phyloP scores from a whole-genome alignment of 2,888 invertebrate species.

The Nezara viridula region DNA sequence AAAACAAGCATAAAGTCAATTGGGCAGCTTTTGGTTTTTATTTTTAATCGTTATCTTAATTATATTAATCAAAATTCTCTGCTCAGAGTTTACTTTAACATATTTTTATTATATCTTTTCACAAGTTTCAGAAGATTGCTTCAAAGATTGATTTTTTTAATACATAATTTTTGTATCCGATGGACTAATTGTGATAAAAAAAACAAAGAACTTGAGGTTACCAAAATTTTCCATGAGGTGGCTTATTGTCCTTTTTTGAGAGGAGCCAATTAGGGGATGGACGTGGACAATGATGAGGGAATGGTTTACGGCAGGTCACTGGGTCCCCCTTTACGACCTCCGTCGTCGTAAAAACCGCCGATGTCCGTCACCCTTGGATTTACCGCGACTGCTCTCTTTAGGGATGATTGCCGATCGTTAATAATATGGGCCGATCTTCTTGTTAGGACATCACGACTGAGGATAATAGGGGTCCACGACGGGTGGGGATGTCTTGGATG shows the following conservation, averaged over 20 bases:
- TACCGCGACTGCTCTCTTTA: not conserved
- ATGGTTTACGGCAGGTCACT: not conserved
- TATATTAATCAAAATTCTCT: no score
- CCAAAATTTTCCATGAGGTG: not conserved
- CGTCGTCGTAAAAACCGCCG: not conserved
- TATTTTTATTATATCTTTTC: no score
- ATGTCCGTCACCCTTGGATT: conserved; percentile 7
- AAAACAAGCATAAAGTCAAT: no score
- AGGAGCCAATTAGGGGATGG: not conserved
- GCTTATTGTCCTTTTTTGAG: not conserved
- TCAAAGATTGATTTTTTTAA: no score
- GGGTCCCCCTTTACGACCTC: not conserved
- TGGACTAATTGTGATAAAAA: no score
- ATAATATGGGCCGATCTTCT: not conserved
- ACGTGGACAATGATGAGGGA: not conserved
- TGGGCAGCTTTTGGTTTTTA: no score
- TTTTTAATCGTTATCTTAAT: no score
- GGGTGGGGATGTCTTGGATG: not conserved
- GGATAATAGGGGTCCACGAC: not conserved
- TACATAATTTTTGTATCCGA: no score
- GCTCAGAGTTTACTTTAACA: no score
- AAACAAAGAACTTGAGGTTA: no score
- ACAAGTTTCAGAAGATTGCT: no score
- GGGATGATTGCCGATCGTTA: not conserved
- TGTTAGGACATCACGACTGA: not conserved